Conservation (phyloP, 2,888 invertebrate genomes). For the Erpobdella octoculata region DNA sequence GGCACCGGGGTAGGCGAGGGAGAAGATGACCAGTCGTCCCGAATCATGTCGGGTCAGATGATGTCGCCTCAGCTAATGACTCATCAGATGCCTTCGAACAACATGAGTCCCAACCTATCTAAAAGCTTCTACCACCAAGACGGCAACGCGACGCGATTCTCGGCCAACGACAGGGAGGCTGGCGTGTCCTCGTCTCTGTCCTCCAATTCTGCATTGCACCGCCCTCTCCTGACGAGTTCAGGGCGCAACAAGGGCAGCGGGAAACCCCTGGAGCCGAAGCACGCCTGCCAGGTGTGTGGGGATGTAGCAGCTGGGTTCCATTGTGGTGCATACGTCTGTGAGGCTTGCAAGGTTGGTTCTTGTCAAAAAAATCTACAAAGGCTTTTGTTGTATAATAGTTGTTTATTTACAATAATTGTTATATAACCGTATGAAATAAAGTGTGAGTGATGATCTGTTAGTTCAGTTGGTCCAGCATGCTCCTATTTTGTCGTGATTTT, state of each 20-base stretch:
- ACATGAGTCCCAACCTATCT: background rate
- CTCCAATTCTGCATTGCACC: background rate
- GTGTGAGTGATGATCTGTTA: background rate
- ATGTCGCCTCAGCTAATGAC: background rate
- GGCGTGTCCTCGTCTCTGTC: background rate
- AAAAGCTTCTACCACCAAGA: background rate
- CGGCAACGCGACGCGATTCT: background rate
- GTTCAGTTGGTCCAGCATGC: too few relatives aligned
- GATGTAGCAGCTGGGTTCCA: constrained; percentile 49
- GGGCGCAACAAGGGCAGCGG: constrained; percentile 36
- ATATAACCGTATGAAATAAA: background rate
- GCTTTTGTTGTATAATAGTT: too few relatives aligned
- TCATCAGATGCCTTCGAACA: background rate
- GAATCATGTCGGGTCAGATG: background rate
- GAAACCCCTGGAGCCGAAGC: constrained; percentile 35
- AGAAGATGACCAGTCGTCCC: background rate
- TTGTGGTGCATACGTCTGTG: constrained; percentile 50
- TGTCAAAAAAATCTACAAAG: too few relatives aligned
- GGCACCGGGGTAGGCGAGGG: background rate
- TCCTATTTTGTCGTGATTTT: background rate
- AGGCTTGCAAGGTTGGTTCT: constrained; percentile 48
- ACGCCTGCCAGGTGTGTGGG: constrained; percentile 49
- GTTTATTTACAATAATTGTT: background rate
- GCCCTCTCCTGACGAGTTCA: constrained; percentile 33
- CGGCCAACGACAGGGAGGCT: background rate